Conservation (phyloP, 2,797 vertebrate genomes). For the Emys orbicularis region DNA sequence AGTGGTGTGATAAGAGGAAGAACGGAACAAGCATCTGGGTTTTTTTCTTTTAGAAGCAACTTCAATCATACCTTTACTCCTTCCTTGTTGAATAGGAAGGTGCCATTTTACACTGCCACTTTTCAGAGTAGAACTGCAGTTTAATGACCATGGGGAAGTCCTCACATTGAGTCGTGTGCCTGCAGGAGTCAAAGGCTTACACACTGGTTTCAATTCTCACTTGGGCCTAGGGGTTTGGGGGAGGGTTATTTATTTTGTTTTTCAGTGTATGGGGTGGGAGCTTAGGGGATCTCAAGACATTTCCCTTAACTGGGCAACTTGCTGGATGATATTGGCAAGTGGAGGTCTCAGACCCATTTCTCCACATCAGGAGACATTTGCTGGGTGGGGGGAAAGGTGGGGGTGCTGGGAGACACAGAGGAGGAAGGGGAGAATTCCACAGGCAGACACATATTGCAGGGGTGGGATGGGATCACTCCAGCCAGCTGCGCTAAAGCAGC, state of each 20-base stretch:
- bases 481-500: neutral
- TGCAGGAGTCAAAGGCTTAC: fast-evolving
- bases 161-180: neutral
- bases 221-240: neutral
- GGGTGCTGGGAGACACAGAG: neutral
- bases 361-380: neutral
- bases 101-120: neutral
- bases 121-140: neutral
- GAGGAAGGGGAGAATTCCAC: neutral
- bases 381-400: neutral
- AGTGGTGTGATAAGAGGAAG: neutral
- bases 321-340: neutral
- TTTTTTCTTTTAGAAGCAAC: neutral
- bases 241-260: neutral
- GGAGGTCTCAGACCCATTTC: neutral
- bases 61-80: neutral
- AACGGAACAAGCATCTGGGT: neutral
- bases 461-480: neutral
- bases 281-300: neutral
- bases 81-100: neutral
- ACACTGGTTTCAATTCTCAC: fast-evolving
- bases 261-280: neutral
- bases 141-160: neutral
- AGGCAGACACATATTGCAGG: neutral
- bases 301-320: neutral